phyloP scores from a whole-genome alignment of 2,888 invertebrate species.

The Caenorhabditis doughertyi region DNA sequence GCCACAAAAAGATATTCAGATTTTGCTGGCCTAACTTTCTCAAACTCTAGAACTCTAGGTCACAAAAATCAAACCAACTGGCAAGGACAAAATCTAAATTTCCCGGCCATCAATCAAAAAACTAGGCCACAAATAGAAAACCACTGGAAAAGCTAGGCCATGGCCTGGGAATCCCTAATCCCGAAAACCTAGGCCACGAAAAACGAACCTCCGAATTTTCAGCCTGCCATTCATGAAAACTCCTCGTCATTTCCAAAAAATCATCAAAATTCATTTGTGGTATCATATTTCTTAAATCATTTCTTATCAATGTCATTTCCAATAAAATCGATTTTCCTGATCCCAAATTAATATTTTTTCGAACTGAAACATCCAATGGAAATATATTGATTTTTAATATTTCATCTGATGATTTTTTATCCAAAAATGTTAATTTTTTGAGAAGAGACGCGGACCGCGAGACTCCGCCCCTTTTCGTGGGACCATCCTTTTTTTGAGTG shows the following conservation, averaged over 20 bases:
- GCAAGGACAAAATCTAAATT: background rate
- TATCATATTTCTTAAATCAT: slow-evolving; percentile 47
- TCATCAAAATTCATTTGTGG: slow-evolving; percentile 59
- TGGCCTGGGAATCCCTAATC: too few relatives aligned
- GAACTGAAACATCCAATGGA: slow-evolving; percentile 36
- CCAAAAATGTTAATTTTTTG: slow-evolving; percentile 49
- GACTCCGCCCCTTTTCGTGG: slow-evolving; percentile 21
- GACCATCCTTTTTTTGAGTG: slow-evolving; percentile 37
- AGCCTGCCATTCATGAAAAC: slow-evolving; percentile 64
- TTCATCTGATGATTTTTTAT: slow-evolving; percentile 48
- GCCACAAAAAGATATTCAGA: too few relatives aligned
- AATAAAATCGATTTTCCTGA: slow-evolving; percentile 41
- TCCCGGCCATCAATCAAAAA: background rate
- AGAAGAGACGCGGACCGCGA: slow-evolving; percentile 49
- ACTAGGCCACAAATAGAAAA: too few relatives aligned
- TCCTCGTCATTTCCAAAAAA: slow-evolving; percentile 59
- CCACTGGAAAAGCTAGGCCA: too few relatives aligned
- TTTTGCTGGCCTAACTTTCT: too few relatives aligned
- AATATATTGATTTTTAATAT: slow-evolving; percentile 39
- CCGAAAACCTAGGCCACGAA: too few relatives aligned
- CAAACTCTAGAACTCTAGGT: too few relatives aligned
- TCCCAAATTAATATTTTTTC: slow-evolving; percentile 50
- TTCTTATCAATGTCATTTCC: slow-evolving; percentile 59
- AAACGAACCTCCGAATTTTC: slow-evolving; percentile 17
- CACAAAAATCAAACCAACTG: too few relatives aligned